Base-by-base conservation (phyloP, 1,140 invertebrate species). In the Brachionus koreanus region DNA sequence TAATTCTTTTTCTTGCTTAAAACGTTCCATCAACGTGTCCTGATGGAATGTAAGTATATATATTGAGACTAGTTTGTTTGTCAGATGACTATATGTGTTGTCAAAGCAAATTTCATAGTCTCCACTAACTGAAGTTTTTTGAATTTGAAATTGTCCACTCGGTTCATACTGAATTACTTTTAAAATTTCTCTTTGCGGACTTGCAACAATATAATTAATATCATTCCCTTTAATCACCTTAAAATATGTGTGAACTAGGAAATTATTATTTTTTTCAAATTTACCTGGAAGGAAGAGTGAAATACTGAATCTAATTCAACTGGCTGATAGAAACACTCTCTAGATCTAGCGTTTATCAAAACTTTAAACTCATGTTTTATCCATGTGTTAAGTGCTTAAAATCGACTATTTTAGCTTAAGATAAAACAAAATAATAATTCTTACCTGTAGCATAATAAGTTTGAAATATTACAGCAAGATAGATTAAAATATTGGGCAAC, bases 51-150 rank as follows among this genome's bases (percentile, higher is more conserved):
- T 79, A n/a, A 79, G 37, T 19, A 79, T 57, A 25, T 79, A 79
- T 42, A 79, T 39, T 29, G 76, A 79, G 12, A 79, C 49, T 65
- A 79, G 25, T 35, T 79, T 79, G 46, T 65, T 16, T 10, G 19
- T 37, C n/a, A 79, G 19, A 1, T 79, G 76, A 25, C 76, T 79
- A 65, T 79, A 61, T 0, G 19, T 42, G 42, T 79, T 79, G 57
- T 79, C 76, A 57, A 79, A 79, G 25, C 76, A 79, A 25, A 79
- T 79, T 61, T 79, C 49, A 43, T 79, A 79, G 39, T 79, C 76
- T 13, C 76, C 76, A 33, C 12, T 65, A 35, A 79, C 7, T 33
- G 16, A 4, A 7, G 76, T 79, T 65, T 35, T 57, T 25, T 79
- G 76, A 79, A 79, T 79, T 79, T 79, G 76, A 49, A 61, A 61